Evolutionary conservation across 1,140 invertebrate species (phyloP).

Genomic region (Radopholus similis): DNA sequence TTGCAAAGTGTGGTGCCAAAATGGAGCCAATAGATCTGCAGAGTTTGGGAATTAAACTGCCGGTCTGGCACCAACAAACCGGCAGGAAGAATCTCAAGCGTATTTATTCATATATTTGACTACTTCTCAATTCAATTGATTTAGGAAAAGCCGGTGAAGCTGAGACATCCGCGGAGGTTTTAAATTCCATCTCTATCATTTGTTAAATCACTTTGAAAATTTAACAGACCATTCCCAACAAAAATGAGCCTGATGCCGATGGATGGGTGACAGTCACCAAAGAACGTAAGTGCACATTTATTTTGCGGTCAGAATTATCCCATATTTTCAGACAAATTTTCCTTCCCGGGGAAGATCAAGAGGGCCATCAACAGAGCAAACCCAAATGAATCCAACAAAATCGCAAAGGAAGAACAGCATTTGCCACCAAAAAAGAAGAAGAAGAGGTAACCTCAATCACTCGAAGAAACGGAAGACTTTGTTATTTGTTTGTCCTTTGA

Average conservation of each 20-base stretch:
- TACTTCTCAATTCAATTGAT: too few relatives aligned
- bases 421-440: too few relatives aligned
- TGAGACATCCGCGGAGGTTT: too few relatives aligned
- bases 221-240: neutral
- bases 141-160: too few relatives aligned
- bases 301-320: neutral
- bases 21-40: neutral
- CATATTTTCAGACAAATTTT: conserved; percentile 22
- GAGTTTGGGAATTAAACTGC: neutral
- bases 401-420: too few relatives aligned
- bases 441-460: too few relatives aligned
- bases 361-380: neutral
- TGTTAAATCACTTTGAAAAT: neutral
- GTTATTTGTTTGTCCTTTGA: too few relatives aligned
- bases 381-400: neutral
- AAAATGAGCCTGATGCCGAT: conserved; percentile 1
- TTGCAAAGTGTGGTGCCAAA: neutral
- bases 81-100: too few relatives aligned
- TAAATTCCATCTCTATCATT: too few relatives aligned
- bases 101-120: too few relatives aligned
- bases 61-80: neutral
- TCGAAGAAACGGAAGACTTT: too few relatives aligned
- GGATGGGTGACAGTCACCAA: conserved; percentile 18
- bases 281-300: neutral
- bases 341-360: conserved; percentile 19